Base-by-base conservation (phyloP, 2,888 invertebrate species). In the Antheraea assamensis region DNA sequence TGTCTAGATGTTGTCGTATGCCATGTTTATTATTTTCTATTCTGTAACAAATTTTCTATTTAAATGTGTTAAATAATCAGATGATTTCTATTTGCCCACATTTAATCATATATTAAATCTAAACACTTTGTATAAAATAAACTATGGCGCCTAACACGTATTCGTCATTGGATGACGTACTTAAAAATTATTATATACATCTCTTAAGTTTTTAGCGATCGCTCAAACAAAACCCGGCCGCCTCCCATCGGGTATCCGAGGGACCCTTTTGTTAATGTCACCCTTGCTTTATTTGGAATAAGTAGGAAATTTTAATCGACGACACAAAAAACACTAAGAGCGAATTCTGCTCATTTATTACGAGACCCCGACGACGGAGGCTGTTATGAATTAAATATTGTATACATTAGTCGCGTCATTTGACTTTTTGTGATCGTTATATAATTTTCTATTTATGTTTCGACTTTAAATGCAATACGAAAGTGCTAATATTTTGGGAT, bases 281-380 rank as follows among this genome's bases (percentile, higher is more conserved):
- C 79, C 82, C 83, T 85, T 85, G 82, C 81, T 89, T 84, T 87
- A 85, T 89, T 89, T 72, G 83, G 83, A 81, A 84, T 85, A 81
- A 84, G 81, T 81, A 78, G 78, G 79, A 83, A 83, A 87, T 85
- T 86, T 87, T 85, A 85, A 87, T 85, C 82, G 82, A 70, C 64
- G 74, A 75, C 73, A 84, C 81, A 85, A 88, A 88, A 87, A 86
- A 78, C 35, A 76, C 27, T 52, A 27, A 35, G 19, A 49, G 31
- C 70, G 55, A 24, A 70, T 70, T 73, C 70, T 58, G 70, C 27
- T 70, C 68, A 58, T 73, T 73, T 70, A 70, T 73, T 73, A 79
- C 76, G 78, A 75, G 74, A 72, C 72, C 75, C 77, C 79, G 78
- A 79, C 79, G 78, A 79, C 78, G 76, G 75, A 78, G 74, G 72